Conservation (phyloP, 2,888 invertebrate species). For the Temnothorax rugatulus region DNA sequence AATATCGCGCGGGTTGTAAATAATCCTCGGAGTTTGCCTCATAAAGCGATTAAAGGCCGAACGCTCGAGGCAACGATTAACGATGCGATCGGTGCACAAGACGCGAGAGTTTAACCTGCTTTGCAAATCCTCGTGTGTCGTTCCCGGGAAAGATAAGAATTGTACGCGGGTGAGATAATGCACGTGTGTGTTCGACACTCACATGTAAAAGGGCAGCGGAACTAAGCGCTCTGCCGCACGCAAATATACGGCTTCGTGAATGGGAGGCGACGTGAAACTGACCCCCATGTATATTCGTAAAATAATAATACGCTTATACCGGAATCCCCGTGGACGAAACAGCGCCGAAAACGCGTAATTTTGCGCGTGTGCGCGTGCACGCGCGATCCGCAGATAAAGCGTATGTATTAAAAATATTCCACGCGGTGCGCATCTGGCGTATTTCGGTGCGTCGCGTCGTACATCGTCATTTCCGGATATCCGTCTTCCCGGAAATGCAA, state of each 20-base stretch:
- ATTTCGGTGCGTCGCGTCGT: not conserved
- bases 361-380: not conserved
- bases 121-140: not conserved
- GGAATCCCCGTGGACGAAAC: not conserved
- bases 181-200: not conserved
- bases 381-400: not conserved
- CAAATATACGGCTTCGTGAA: conserved; percentile 14
- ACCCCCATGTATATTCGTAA: not conserved
- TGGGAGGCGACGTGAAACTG: not conserved
- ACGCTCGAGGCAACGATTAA: conserved; percentile 6
- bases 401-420: not conserved
- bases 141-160: not conserved
- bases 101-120: not conserved
- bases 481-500: not conserved
- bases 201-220: not conserved
- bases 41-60: not conserved
- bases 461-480: not conserved
- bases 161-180: not conserved
- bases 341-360: conserved; percentile 3
- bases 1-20: conserved; percentile 15
- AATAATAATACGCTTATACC: conserved; percentile 1
- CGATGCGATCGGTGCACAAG: not conserved
- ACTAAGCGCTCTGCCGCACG: not conserved
- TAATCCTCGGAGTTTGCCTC: conserved; percentile 1
- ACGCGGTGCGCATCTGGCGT: not conserved